Conservation (phyloP, 2,113 vertebrate species). For the Odocoileus virginianus region DNA sequence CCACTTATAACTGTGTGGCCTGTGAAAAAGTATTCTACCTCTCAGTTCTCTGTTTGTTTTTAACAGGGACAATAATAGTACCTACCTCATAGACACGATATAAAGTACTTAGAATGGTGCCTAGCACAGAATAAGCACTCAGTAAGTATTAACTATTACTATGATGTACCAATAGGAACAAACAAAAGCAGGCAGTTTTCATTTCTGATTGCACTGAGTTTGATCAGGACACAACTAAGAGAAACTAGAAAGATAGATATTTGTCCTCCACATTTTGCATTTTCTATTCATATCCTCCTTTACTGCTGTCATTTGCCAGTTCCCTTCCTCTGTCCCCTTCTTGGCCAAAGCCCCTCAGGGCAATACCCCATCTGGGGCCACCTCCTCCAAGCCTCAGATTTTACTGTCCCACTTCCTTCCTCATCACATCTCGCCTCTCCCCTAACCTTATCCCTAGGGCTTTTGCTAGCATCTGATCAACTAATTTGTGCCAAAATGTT, state of each 20-base stretch:
- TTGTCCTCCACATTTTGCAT: background rate
- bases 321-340: background rate
- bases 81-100: background rate
- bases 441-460: slow-evolving; percentile 63
- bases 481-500: slow-evolving; percentile 74
- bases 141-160: background rate
- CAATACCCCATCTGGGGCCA: background rate
- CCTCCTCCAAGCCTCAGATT: background rate
- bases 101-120: background rate
- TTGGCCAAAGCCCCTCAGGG: background rate
- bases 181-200: background rate
- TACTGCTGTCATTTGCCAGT: background rate
- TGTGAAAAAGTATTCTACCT: background rate
- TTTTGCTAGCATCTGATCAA: slow-evolving; percentile 65
- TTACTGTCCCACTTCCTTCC: slow-evolving; percentile 37
- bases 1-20: background rate
- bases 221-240: background rate
- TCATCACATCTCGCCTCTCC: slow-evolving; percentile 38
- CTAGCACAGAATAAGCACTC: background rate
- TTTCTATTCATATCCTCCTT: background rate
- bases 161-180: background rate
- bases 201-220: background rate
- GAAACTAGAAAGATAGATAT: background rate
- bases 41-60: background rate
- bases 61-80: background rate